Percentiles rank a stretch among this genome's conserved stretches.
phyloP scores from a whole-genome alignment of 1,140 invertebrate genomes.

The Temnothorax nylanderi region DNA sequence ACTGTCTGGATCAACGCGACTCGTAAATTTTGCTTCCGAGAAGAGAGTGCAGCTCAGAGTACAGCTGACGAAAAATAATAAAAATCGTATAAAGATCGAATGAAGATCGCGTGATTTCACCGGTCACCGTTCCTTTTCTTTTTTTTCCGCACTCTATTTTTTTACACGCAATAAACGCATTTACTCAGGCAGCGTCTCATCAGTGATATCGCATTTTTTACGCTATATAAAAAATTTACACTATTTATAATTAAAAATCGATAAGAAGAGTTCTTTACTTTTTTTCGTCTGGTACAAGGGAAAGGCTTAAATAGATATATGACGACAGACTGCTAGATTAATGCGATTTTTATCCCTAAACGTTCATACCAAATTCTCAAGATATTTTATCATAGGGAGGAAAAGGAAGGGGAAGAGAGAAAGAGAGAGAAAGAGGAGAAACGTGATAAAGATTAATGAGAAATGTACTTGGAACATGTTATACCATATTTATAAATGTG shows the following conservation, averaged over 20 bases:
- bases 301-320: conserved; percentile 78
- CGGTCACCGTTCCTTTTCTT: conserved; percentile 12
- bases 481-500: conserved; percentile 74
- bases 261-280: conserved; percentile 78
- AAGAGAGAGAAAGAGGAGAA: conserved; percentile 4
- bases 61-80: conserved; percentile 25
- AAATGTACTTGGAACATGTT: conserved; percentile 66
- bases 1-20: conserved; percentile 7
- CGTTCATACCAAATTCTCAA: conserved; percentile 61
- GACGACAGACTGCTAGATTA: conserved; percentile 74
- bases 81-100: conserved; percentile 12
- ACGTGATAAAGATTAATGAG: conserved; percentile 55
- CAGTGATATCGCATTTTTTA: conserved; percentile 80
- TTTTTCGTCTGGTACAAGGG: conserved; percentile 61
- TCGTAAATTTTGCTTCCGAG: not conserved
- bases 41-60: not conserved
- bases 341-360: conserved; percentile 76
- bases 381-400: conserved; percentile 4
- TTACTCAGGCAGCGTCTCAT: conserved; percentile 64
- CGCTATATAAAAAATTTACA: conserved; percentile 86
- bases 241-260: conserved; percentile 86
- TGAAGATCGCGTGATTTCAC: conserved; percentile 29
- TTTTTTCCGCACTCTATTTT: conserved; percentile 30
- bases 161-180: conserved; percentile 75
- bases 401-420: not conserved